A percentile compares a stretch with the other conserved stretches of the same genome.
phyloP scores from a whole-genome alignment of 2,888 invertebrate genomes.

The Odontothrips loti region DNA sequence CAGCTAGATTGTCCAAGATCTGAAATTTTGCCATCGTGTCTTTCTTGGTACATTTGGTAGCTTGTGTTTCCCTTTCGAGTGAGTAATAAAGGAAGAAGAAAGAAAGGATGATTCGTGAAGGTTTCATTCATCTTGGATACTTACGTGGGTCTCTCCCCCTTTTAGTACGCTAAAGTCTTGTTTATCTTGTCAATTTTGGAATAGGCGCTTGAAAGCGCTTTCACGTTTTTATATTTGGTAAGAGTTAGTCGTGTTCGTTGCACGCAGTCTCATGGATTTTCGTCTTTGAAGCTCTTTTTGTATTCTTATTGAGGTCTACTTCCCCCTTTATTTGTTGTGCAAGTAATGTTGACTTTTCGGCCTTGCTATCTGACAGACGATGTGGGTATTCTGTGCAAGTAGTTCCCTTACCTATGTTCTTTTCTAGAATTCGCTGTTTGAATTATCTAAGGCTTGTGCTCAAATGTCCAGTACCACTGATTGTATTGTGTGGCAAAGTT shows the following conservation, averaged over 20 bases:
- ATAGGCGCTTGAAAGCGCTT: slow-evolving; percentile 17
- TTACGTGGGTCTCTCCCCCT: not conserved
- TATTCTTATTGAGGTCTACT: not conserved
- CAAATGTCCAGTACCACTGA: no score
- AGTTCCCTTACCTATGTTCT: no score
- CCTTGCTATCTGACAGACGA: not conserved
- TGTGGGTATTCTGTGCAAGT: no score
- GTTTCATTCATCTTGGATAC: slow-evolving; percentile 16
- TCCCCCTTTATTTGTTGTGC: slow-evolving; percentile 3
- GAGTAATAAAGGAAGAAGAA: slow-evolving; percentile 9
- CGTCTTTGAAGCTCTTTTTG: not conserved
- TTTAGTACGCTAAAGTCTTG: not conserved
- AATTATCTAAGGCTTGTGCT: no score
- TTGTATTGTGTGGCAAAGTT: not conserved
- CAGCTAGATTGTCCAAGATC: no score
- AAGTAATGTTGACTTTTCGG: slow-evolving; percentile 7
- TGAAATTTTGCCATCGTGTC: no score
- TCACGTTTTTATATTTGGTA: not conserved
- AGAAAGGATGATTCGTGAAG: not conserved
- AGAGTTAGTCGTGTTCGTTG: not conserved
- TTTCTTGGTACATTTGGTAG: no score
- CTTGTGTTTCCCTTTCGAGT: no score
- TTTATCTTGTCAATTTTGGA: slow-evolving; percentile 4
- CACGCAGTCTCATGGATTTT: not conserved
- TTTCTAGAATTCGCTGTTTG: no score